Percentiles rank a stretch among this genome's conserved stretches.
phyloP scores from a whole-genome alignment of 2,888 invertebrate species.

The Listrodromus nycthemerus region DNA sequence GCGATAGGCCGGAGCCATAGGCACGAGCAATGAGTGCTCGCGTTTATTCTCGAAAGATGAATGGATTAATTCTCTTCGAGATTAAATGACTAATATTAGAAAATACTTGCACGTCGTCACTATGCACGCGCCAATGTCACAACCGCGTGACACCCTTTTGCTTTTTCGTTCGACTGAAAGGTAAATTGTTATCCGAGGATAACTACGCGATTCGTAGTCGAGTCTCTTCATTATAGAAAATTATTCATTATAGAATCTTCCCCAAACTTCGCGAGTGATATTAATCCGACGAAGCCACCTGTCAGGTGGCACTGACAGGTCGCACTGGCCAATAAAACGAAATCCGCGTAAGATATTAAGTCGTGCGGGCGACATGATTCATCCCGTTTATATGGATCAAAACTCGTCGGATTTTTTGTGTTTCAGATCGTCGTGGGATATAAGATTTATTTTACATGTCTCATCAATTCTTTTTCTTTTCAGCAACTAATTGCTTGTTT shows the following conservation, averaged over 20 bases:
- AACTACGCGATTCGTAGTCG: conserved; percentile 7
- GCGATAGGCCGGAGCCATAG: conserved; percentile 1
- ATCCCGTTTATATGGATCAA: conserved; percentile 1
- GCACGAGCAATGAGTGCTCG: not conserved
- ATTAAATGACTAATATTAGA: not conserved
- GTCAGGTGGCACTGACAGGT: not conserved
- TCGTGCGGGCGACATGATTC: not conserved
- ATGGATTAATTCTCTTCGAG: not conserved
- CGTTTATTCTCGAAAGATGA: not conserved
- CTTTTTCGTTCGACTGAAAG: not conserved
- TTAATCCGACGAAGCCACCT: conserved; percentile 7
- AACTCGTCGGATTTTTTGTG: not conserved
- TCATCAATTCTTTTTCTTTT: not conserved
- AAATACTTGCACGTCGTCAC: conserved; percentile 1
- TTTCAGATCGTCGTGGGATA: not conserved
- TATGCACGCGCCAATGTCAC: conserved; percentile 14
- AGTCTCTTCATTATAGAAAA: not conserved
- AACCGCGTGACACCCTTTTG: conserved; percentile 10
- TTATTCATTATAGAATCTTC: not conserved
- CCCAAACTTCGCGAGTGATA: conserved; percentile 2
- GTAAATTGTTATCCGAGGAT: not conserved
- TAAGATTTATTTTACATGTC: not conserved
- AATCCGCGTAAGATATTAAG: not conserved
- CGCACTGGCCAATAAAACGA: not conserved
- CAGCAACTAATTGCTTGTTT: not conserved